Percentiles rank a stretch among this genome's conserved stretches.
These are phyloP conservation scores for Pyrgilauda ruficollis DNA, from an alignment of 2,113 vertebrate genomes.

Conservation along the genomic window DNA sequence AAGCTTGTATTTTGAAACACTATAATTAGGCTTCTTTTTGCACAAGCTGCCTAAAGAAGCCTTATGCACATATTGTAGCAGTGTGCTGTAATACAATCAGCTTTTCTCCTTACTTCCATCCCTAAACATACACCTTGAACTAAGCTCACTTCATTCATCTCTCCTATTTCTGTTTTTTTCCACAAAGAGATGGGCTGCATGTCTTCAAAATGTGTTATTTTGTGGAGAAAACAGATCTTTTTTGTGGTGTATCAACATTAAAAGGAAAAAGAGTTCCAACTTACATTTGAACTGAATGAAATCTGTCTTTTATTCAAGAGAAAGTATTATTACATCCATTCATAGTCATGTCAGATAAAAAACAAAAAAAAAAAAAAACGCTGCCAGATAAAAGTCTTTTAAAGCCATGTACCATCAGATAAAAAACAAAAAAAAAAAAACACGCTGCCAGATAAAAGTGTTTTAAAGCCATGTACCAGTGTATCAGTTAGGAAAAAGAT, in stretches of 20 bases:
- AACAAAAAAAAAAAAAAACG: too few relatives aligned
- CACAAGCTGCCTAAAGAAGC: background rate
- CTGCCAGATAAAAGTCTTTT: background rate
- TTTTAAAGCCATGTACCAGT: background rate
- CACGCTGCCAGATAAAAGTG: background rate
- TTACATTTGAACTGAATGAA: background rate
- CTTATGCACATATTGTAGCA: background rate
- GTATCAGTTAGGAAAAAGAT: background rate
- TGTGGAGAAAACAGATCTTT: background rate
- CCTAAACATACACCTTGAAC: background rate
- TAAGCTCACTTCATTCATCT: background rate
- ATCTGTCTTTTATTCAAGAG: background rate
- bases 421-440: background rate
- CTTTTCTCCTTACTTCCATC: background rate
- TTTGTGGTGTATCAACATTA: background rate
- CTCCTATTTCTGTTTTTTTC: background rate
- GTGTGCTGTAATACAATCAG: background rate
- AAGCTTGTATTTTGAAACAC: background rate
- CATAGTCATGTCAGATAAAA: background rate
- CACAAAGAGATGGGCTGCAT: rapidly evolving
- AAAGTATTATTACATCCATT: background rate
- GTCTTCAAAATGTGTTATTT: background rate
- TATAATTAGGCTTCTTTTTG: background rate
- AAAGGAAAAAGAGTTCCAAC: background rate
- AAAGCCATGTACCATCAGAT: background rate